Base-by-base conservation (phyloP, 2,888 invertebrate species). In the Dorcus parallelipipedus region DNA sequence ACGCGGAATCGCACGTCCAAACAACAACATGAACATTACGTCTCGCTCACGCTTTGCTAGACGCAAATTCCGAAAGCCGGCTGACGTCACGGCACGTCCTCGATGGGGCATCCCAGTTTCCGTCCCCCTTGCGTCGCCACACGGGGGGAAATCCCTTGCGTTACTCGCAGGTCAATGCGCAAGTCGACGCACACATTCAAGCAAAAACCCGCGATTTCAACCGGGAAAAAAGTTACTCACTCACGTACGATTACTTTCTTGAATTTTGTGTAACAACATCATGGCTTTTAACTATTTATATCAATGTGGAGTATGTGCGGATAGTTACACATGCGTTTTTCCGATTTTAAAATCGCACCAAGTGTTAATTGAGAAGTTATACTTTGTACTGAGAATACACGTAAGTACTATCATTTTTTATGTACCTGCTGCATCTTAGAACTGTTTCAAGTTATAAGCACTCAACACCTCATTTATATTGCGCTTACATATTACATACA, bases 181-280 rank as follows among this genome's bases (percentile, higher is more conserved):
- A 33, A 33, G 33, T 23, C 49, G 33, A 9, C 40, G 20, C 45
- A 9, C 49, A 47, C 49, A 49, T 50, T 20, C 9, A 49, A 33
- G 41, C 14, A 49, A 55, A 55, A 55, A 49, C 45, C 14, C 45
- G 43, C 43, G 38, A 20, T 45, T 26, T 20, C 9, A 10, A 45
- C 14, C 51, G 51, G 51, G 47, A 56, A 56, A 56, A 56, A 42
- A 26, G n/a, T 56, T 56, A 56, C 49, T 51, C 56, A 56, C 33
- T n/a, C 42, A 20, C 9, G 33, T 47, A n/a, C 50, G 26, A 41
- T 26, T 47, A 14, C 54, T 20, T 26, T 54, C 45, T 38, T 8
- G 7, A 14, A 17, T 33, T 23, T 33, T 9, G 23, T 10, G 23
- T n/a, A 17, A 49, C 54, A 51, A 3, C 42, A 55, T 10, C 42